A percentile compares a stretch with the other conserved stretches of the same genome.
phyloP scores from a whole-genome alignment of 2,888 invertebrate genomes.

The Acanthacorydalis orientalis region DNA sequence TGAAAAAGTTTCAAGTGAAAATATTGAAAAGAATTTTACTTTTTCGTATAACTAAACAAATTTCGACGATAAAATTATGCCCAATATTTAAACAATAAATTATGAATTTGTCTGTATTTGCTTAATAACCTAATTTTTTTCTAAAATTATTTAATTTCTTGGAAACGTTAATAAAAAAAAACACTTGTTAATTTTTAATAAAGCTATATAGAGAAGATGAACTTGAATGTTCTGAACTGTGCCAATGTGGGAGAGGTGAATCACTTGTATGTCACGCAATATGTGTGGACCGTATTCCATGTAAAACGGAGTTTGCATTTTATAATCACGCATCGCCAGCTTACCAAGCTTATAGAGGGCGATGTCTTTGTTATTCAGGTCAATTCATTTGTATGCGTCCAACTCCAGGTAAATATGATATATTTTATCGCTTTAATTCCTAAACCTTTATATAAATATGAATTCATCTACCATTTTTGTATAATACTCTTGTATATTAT shows the following conservation, averaged over 20 bases:
- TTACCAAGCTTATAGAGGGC: constrained; percentile 75
- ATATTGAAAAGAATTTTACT: no score
- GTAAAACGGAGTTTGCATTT: constrained; percentile 74
- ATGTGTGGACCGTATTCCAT: constrained; percentile 73
- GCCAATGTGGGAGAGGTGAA: constrained; percentile 63
- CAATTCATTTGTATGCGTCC: constrained; percentile 87
- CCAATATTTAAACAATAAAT: no score
- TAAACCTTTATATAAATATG: no score
- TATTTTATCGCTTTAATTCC: no score
- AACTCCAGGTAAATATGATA: constrained; percentile 32
- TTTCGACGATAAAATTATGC: no score
- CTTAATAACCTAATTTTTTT: no score
- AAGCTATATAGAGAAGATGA: constrained; percentile 73
- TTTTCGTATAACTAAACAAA: no score
- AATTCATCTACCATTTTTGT: no score
- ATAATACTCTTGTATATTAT: no score
- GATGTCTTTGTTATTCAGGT: constrained; percentile 82
- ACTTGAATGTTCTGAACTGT: constrained; percentile 78
- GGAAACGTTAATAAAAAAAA: neutral
- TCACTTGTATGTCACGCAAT: constrained; percentile 68
- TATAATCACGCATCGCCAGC: constrained; percentile 83
- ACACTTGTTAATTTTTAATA: constrained; percentile 14
- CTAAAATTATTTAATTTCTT: neutral
- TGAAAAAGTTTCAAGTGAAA: no score
- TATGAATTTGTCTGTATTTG: no score